phyloP scores from a whole-genome alignment of 2,797 vertebrate genomes.

The Sebastes goodei region DNA sequence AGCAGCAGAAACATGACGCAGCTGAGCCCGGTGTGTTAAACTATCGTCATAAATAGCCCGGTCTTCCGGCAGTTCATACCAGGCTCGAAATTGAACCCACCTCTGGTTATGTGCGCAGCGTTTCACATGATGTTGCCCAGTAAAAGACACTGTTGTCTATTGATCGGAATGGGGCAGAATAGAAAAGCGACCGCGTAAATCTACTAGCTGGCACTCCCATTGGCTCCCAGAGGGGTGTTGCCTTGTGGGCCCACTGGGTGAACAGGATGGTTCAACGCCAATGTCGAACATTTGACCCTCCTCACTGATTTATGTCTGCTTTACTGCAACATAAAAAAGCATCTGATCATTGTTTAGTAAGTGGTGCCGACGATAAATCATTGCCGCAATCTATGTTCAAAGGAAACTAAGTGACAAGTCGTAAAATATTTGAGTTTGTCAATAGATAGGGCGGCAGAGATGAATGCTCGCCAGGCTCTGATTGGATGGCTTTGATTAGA shows the following conservation, averaged over 20 bases:
- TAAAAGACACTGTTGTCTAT: too few relatives aligned
- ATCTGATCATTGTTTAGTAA: conserved; percentile 19
- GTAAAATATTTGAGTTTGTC: conserved; percentile 18
- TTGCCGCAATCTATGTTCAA: background rate
- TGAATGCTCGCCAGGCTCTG: background rate
- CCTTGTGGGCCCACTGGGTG: conserved; percentile 3
- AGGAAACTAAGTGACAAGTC: conserved; percentile 10
- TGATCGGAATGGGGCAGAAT: too few relatives aligned
- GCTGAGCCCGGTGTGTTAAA: background rate
- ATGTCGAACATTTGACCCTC: conserved; percentile 32
- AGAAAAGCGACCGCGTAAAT: conserved; percentile 70
- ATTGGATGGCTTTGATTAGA: conserved; percentile 42
- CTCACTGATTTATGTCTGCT: conserved; percentile 12
- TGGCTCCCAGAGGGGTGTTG: conserved; percentile 40
- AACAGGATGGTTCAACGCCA: conserved; percentile 25
- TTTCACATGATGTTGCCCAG: too few relatives aligned
- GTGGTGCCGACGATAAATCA: background rate
- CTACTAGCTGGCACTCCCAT: conserved; percentile 34
- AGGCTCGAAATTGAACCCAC: too few relatives aligned
- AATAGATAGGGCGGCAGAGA: background rate
- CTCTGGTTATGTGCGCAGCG: too few relatives aligned
- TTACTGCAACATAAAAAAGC: background rate
- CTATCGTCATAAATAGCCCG: too few relatives aligned
- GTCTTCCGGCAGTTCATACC: too few relatives aligned
- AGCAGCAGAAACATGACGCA: background rate